Conservation (phyloP, 2,797 vertebrate species). For the Cossypha dichroa region DNA sequence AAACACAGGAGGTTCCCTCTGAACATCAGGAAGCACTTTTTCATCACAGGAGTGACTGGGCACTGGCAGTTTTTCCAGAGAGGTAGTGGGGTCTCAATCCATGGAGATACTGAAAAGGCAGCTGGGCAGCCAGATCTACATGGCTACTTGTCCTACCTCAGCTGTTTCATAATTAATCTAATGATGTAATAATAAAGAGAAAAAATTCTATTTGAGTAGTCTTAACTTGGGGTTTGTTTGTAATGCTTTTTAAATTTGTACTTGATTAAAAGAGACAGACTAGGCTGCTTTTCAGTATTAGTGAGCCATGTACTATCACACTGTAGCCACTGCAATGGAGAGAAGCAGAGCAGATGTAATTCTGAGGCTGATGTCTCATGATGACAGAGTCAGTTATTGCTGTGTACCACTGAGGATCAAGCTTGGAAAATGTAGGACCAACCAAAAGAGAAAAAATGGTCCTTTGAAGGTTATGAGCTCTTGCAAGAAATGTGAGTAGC, state of each 20-base stretch:
- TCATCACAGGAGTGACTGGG: fast-evolving
- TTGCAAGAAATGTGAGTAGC: background rate
- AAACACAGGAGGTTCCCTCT: background rate
- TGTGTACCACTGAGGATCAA: background rate
- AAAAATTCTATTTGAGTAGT: background rate
- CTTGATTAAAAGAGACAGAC: background rate
- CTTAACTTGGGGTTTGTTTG: background rate
- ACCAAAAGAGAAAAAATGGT: background rate
- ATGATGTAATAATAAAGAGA: background rate
- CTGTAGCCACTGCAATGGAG: background rate
- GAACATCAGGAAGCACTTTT: background rate
- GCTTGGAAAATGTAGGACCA: background rate
- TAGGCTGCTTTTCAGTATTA: background rate
- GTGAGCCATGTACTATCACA: background rate
- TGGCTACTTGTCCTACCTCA: background rate
- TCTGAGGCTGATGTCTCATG: background rate
- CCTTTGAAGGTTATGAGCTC: background rate
- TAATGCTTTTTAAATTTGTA: background rate
- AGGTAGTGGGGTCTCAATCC: background rate
- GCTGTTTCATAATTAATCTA: background rate
- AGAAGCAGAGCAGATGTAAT: background rate
- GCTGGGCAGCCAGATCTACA: background rate
- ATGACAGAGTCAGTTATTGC: background rate
- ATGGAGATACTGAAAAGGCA: background rate
- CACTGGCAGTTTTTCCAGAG: background rate